phyloP scores from a whole-genome alignment of 2,888 invertebrate species.

The Amphipyra tragopoginis region DNA sequence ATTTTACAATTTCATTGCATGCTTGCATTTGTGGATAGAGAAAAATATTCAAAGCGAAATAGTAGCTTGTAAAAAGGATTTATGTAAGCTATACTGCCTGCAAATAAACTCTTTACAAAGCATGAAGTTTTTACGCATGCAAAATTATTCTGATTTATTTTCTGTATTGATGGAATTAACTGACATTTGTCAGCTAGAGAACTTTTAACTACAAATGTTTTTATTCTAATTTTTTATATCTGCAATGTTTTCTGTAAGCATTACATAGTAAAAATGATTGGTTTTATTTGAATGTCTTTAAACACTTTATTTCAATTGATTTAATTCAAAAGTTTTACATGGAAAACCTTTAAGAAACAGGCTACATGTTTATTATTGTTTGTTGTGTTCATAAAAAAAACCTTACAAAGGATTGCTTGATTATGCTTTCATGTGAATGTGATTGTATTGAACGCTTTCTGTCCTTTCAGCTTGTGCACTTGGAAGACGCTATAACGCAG shows the following conservation, averaged over 20 bases:
- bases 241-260: slow-evolving; percentile 48
- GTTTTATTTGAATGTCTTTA: slow-evolving; percentile 9
- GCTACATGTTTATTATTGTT: slow-evolving; percentile 2
- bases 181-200: slow-evolving; percentile 27
- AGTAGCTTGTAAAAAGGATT: slow-evolving; percentile 17
- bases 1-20: slow-evolving; percentile 7
- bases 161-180: slow-evolving; percentile 19
- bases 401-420: slow-evolving; percentile 15
- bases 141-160: slow-evolving; percentile 7
- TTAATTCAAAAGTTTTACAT: slow-evolving; percentile 18
- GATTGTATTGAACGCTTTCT: slow-evolving; percentile 73
- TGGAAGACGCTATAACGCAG: slow-evolving; percentile 92
- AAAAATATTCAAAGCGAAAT: not conserved
- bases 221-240: slow-evolving; percentile 16
- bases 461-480: slow-evolving; percentile 93
- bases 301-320: slow-evolving; percentile 1
- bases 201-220: slow-evolving; percentile 40
- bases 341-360: slow-evolving; percentile 1
- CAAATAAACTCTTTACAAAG: slow-evolving; percentile 12
- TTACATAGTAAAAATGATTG: not conserved
- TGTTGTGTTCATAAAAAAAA: not conserved
- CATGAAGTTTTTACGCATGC: slow-evolving; percentile 11
- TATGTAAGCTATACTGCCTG: slow-evolving; percentile 3
- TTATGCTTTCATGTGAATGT: slow-evolving; percentile 66
- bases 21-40: not conserved